Evolutionary conservation across 37 sponge, comb jelly and placozoan genomes (phyloP).

Genomic region (Mnemiopsis leidyi): DNA sequence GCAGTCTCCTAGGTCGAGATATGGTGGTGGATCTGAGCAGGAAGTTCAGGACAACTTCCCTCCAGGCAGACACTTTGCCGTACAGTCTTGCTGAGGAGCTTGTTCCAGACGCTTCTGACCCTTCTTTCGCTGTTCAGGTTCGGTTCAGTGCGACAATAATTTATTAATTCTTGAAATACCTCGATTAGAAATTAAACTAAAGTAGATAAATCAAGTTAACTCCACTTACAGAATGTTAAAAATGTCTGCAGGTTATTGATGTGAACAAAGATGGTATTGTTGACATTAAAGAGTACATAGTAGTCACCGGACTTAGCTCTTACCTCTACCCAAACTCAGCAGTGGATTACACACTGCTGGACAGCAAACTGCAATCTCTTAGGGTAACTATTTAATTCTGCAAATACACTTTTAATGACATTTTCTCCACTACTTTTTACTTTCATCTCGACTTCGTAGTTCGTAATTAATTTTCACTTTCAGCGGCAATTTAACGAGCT

Average conservation of each 20-base stretch:
- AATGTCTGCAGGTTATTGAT: not conserved
- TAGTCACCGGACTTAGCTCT: not conserved
- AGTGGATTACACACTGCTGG: not conserved
- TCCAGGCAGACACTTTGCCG: not conserved
- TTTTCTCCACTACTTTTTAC: no score
- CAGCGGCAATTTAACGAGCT: not conserved
- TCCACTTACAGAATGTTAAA: no score
- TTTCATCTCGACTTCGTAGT: no score
- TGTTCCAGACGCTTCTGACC: not conserved
- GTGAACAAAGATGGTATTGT: not conserved
- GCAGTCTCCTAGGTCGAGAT: slow-evolving; percentile 9
- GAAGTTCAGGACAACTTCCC: not conserved
- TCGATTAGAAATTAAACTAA: no score
- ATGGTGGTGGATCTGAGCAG: slow-evolving; percentile 1
- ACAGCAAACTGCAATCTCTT: not conserved
- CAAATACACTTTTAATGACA: not conserved
- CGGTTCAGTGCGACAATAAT: no score
- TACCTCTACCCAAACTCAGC: not conserved
- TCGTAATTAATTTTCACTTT: no score
- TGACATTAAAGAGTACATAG: not conserved
- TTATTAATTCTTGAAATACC: no score
- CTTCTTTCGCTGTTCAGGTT: slow-evolving; percentile 20
- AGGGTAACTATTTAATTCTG: not conserved
- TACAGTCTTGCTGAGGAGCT: slow-evolving; percentile 19
- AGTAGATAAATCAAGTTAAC: no score